Percentiles rank a stretch among this genome's conserved stretches.
These are phyloP conservation scores for Scomber japonicus DNA, from an alignment of 2,113 vertebrate species.

Conservation along the genomic window DNA sequence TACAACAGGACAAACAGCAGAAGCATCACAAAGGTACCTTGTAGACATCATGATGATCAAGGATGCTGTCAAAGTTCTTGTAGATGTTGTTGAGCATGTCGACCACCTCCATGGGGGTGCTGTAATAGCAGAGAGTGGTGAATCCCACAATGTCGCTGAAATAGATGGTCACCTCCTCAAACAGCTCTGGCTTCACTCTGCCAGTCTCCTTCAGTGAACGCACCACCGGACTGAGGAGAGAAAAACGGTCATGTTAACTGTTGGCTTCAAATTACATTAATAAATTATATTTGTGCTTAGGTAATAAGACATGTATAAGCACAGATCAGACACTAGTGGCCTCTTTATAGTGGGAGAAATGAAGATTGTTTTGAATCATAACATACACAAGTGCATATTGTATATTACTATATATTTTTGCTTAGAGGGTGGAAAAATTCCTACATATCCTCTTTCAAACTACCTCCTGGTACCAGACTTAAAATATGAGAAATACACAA, in stretches of 20 bases:
- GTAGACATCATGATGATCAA: conserved; percentile 97
- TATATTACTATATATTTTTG: too few species aligned
- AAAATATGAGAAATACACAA: neutral
- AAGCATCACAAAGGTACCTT: conserved; percentile 85
- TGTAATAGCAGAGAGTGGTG: conserved; percentile 97
- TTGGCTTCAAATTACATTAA: neutral
- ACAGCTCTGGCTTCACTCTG: conserved; percentile 93
- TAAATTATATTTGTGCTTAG: too few species aligned
- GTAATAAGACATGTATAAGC: too few species aligned
- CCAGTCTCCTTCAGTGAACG: conserved; percentile 97
- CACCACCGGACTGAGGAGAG: conserved; percentile 90
- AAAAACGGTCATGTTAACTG: neutral
- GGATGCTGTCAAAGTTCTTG: conserved; percentile 96
- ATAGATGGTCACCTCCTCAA: conserved; percentile 96
- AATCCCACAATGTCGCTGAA: conserved; percentile 99
- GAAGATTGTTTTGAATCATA: too few species aligned
- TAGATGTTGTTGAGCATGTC: conserved; percentile 99
- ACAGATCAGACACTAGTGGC: too few species aligned
- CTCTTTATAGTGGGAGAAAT: too few species aligned
- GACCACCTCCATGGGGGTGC: conserved; percentile 98
- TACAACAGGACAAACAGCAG: neutral
- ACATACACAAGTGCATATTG: neutral
- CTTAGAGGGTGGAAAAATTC: too few species aligned
- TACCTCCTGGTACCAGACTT: neutral
- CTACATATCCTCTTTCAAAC: neutral